Conservation (phyloP, 1,140 invertebrate genomes). For the Drosophila arawakana region DNA sequence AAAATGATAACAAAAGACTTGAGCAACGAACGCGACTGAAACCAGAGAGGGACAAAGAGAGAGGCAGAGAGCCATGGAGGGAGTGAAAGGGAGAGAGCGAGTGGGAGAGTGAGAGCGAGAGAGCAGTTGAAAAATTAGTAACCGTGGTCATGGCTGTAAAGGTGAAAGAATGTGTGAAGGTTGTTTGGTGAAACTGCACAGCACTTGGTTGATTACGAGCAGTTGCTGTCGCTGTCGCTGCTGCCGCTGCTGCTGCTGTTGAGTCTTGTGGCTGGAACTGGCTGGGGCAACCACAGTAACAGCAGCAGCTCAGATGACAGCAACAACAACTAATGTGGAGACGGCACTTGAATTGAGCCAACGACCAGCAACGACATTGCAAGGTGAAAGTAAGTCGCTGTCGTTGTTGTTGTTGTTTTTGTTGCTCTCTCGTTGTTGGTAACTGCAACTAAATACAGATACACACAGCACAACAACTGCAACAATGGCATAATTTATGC, state of each 20-base stretch:
- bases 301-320: slow-evolving; percentile 59
- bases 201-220: slow-evolving; percentile 74
- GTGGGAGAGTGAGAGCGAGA: slow-evolving; percentile 40
- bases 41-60: slow-evolving; percentile 19
- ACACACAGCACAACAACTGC: slow-evolving; percentile 39
- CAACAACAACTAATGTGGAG: slow-evolving; percentile 14
- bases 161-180: slow-evolving; percentile 84
- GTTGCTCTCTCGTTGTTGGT: slow-evolving; percentile 31
- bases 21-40: slow-evolving; percentile 68
- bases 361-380: slow-evolving; percentile 84
- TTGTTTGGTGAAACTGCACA: slow-evolving; percentile 83
- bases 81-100: slow-evolving; percentile 21
- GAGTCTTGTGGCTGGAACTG: not conserved
- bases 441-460: slow-evolving; percentile 47
- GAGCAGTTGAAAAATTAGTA: slow-evolving; percentile 67
- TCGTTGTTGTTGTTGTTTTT: slow-evolving; percentile 41
- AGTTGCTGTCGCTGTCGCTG: not conserved
- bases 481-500: slow-evolving; percentile 65
- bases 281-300: not conserved
- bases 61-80: not conserved
- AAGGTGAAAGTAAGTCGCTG: slow-evolving; percentile 84
- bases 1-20: slow-evolving; percentile 78
- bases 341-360: slow-evolving; percentile 77
- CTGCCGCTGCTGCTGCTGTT: not conserved
- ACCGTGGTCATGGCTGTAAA: slow-evolving; percentile 84